A percentile compares a stretch with the other conserved stretches of the same genome.
Conservation (phyloP, 2,113 vertebrate genomes). For the Haemorhous mexicanus region DNA sequence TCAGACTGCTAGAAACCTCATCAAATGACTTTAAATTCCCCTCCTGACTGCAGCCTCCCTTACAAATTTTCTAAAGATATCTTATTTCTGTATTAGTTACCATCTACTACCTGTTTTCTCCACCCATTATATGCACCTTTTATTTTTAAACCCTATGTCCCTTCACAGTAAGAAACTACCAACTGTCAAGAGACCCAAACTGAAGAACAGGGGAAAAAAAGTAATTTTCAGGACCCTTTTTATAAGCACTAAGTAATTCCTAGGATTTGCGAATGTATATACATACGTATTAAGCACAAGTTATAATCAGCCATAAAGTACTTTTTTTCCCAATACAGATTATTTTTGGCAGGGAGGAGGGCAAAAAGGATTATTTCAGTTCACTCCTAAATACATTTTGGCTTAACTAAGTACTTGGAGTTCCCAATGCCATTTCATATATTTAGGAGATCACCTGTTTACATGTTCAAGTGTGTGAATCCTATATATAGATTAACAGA, state of each 20-base stretch:
- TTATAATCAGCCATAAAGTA: neutral
- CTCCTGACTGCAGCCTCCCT: neutral
- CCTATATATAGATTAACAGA: conserved; percentile 67
- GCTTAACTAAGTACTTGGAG: conserved; percentile 52
- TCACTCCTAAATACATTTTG: conserved; percentile 18
- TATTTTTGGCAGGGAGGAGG: neutral
- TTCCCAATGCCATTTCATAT: conserved; percentile 42
- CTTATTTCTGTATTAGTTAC: conserved; percentile 3
- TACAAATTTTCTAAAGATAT: conserved; percentile 1
- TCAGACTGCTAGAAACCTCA: neutral
- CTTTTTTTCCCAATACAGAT: neutral
- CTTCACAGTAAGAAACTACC: neutral
- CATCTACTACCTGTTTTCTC: neutral
- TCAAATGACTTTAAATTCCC: neutral
- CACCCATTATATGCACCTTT: neutral
- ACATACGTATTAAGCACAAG: neutral
- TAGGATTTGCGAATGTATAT: neutral
- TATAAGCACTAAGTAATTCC: neutral
- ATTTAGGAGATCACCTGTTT: conserved; percentile 68
- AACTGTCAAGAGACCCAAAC: neutral
- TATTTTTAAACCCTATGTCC: neutral
- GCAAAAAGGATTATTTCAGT: conserved; percentile 23
- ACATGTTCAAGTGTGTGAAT: conserved; percentile 48
- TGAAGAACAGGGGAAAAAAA: neutral
- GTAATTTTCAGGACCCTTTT: neutral